A percentile compares a stretch with the other conserved stretches of the same genome.
Conservation (phyloP, 2,797 vertebrate species). For the Halcyon chelicuti region DNA sequence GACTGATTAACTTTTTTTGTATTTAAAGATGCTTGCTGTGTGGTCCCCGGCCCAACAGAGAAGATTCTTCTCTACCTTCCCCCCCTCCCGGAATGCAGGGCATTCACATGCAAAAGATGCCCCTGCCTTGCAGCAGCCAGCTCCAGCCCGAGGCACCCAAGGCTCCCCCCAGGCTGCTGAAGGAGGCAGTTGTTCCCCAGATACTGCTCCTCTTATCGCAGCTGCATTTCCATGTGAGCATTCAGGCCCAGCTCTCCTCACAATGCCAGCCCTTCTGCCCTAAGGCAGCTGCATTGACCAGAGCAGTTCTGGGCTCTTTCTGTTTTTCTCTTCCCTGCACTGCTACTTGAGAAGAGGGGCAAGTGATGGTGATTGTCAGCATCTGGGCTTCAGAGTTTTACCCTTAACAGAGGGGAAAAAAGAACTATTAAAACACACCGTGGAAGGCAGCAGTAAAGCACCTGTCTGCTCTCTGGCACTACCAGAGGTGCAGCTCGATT, state of each 20-base stretch:
- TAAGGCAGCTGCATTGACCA: accelerated
- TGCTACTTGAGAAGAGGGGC: accelerated
- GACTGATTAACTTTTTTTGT: not conserved
- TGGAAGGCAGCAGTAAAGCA: not conserved
- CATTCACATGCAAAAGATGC: conserved; percentile 74
- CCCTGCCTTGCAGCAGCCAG: conserved; percentile 14
- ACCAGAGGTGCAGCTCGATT: too few relatives aligned
- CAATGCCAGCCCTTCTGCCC: not conserved
- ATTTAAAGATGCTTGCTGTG: conserved; percentile 59
- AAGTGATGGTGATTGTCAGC: accelerated
- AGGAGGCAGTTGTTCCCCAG: not conserved
- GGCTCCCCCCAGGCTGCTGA: not conserved
- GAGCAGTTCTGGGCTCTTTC: accelerated
- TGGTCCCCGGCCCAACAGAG: conserved; percentile 61
- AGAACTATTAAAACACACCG: accelerated
- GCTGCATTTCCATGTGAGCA: not conserved
- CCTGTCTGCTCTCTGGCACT: too few relatives aligned
- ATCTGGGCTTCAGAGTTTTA: not conserved
- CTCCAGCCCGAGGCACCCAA: not conserved
- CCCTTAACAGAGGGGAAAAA: not conserved
- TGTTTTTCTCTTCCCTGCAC: accelerated
- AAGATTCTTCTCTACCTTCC: not conserved
- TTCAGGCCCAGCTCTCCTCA: not conserved
- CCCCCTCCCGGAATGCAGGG: conserved; percentile 66
- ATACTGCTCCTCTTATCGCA: not conserved